phyloP scores from a whole-genome alignment of 2,888 invertebrate genomes.

The Belgica antarctica region DNA sequence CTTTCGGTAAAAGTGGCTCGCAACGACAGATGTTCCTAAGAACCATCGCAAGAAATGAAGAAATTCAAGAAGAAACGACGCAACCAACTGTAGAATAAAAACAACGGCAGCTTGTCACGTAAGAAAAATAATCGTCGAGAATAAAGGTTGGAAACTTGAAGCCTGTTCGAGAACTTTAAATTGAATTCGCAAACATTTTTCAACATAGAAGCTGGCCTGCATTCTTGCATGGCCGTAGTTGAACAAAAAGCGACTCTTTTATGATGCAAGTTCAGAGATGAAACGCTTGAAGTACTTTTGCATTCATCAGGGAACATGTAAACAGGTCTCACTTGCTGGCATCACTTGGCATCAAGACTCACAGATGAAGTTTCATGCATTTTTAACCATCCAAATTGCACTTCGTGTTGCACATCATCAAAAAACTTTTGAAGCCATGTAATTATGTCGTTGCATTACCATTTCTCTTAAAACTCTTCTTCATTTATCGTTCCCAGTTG shows the following conservation, averaged over 20 bases:
- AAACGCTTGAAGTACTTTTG: background rate
- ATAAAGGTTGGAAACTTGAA: background rate
- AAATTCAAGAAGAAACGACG: background rate
- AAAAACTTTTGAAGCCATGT: too few species aligned
- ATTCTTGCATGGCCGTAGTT: background rate
- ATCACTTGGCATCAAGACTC: too few species aligned
- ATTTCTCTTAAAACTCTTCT: too few species aligned
- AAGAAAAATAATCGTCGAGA: background rate
- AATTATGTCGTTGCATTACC: too few species aligned
- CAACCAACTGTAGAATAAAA: background rate
- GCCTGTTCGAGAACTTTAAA: background rate
- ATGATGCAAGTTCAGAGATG: background rate
- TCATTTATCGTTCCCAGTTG: too few species aligned
- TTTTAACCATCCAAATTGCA: too few species aligned
- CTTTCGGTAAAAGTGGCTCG: too few species aligned
- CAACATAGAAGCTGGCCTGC: too few species aligned
- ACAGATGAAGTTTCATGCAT: too few species aligned
- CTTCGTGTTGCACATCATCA: too few species aligned
- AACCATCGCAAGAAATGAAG: background rate
- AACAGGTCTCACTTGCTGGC: background rate
- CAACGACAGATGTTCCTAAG: slow-evolving; percentile 14
- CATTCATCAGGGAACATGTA: background rate
- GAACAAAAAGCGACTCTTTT: background rate
- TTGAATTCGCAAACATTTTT: too few species aligned
- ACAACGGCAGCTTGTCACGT: slow-evolving; percentile 4